Base-by-base conservation (phyloP, 92 coral and sea anemone genomes). In the Siderastrea radians region DNA sequence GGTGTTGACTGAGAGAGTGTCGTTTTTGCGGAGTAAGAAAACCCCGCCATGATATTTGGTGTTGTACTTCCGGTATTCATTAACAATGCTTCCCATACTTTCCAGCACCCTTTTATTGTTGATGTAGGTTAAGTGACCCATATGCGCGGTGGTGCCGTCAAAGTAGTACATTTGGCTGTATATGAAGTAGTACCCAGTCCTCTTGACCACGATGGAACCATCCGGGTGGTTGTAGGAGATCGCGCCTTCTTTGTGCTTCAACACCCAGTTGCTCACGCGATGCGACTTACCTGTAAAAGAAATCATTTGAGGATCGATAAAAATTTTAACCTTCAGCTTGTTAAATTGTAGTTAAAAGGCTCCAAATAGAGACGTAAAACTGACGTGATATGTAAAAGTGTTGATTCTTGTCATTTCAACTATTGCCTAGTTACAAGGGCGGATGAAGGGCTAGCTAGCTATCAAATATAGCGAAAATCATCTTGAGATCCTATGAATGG, bases 41-140 rank as follows among this genome's bases (percentile, higher is more conserved):
- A 90, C 95, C 2, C 96, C 98, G 14, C 99, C 95, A 53, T 93
- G 96, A 70, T 91, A 95, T 73, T 91, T 94, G n/a, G 98, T 86
- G 89, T 88, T 78, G 87, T 79, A 70, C 61, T 68, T 75, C 61
- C 75, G 76, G 46, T 5, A 11, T 51, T 51, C 7, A 10, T 72
- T 63, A 5, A 26, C 7, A 51, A 78, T 82, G 53, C 93, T 89
- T 9, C 69, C 83, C n/a, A 50, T 68, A 38, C 88, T 78, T 45
- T 74, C 84, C 86, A 90, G 66, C 13, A 96, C 95, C 8, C 55
- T 77, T 0, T 72, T 49, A 12, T 67, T 49, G 80, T 95, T 95
- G 73, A 96, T 82, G 47, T 13, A 89, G 78, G 93, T 93, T 1
- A 9, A 46, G 84, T 96, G 99, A 15, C 90, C 90, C 77, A 76